Percentiles rank a stretch among this genome's conserved stretches.
phyloP scores from a whole-genome alignment of 2,113 vertebrate genomes.

The Aegithalos caudatus region DNA sequence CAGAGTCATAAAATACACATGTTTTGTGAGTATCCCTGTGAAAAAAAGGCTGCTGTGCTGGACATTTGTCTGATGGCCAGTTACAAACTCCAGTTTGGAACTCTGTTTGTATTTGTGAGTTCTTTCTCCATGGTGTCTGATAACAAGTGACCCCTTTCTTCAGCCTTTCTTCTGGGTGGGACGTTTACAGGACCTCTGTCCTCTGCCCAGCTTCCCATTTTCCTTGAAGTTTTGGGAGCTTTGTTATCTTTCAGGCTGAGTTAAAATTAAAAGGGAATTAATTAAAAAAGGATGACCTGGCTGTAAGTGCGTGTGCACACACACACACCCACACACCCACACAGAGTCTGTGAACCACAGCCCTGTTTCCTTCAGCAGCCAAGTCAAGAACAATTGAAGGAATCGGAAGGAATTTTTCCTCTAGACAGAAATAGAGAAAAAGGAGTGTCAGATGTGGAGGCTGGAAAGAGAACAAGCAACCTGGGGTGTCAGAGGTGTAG shows the following conservation, averaged over 20 bases:
- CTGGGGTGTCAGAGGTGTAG: neutral
- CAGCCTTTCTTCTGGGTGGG: neutral
- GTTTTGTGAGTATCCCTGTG: neutral
- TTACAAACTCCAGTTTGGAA: neutral
- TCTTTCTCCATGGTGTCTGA: neutral
- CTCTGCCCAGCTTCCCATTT: neutral
- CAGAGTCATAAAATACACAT: neutral
- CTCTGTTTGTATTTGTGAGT: neutral
- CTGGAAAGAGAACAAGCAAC: neutral
- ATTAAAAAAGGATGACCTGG: neutral
- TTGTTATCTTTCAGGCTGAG: neutral
- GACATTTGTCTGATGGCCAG: neutral
- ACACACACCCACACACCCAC: neutral
- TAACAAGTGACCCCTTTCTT: neutral
- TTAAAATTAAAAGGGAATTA: neutral
- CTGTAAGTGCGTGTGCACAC: rapidly evolving
- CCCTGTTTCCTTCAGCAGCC: neutral
- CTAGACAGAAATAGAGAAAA: slow-evolving; percentile 28
- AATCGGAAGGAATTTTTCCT: slow-evolving; percentile 36
- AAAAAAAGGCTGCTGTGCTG: neutral
- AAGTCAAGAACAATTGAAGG: slow-evolving; percentile 36
- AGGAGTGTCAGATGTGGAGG: neutral
- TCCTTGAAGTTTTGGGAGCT: neutral
- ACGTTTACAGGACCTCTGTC: slow-evolving; percentile 1
- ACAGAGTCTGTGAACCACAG: neutral